Percentiles rank a stretch among this genome's conserved stretches.
Conservation (phyloP, 1,140 invertebrate species). For the Brachionus rotundiformis region DNA sequence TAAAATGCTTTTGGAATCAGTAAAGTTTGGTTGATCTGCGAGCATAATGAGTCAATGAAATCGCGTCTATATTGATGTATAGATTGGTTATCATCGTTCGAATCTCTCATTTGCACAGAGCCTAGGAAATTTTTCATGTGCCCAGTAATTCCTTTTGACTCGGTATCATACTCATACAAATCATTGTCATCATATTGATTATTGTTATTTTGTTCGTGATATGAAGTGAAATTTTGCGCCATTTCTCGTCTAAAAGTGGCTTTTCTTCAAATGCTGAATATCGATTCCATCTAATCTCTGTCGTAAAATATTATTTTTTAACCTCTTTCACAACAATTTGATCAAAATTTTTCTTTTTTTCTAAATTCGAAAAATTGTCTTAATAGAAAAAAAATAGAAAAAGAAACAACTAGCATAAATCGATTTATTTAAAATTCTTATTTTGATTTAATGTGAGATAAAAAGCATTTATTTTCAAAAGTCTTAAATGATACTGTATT, state of each 20-base stretch:
- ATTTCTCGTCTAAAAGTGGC: neutral
- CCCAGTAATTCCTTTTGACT: neutral
- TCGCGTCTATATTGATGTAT: neutral
- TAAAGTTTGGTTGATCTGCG: slow-evolving; percentile 74
- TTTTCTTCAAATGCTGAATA: neutral
- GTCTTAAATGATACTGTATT: too few species aligned
- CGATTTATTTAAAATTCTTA: too few species aligned
- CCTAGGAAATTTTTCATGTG: neutral
- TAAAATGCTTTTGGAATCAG: slow-evolving; percentile 94
- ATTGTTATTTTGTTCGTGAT: neutral
- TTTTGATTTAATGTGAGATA: too few species aligned
- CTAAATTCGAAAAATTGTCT: too few species aligned
- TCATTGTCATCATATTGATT: neutral
- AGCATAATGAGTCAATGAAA: slow-evolving; percentile 33
- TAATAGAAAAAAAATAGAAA: too few species aligned
- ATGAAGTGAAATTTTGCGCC: neutral
- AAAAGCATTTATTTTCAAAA: too few species aligned
- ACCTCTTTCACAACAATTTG: too few species aligned
- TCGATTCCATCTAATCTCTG: too few species aligned
- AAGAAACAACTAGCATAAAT: too few species aligned
- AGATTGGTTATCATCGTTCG: neutral
- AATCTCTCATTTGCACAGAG: neutral
- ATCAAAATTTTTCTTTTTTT: too few species aligned
- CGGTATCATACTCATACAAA: slow-evolving; percentile 9
- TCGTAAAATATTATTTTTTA: too few species aligned